phyloP scores from a whole-genome alignment of 1,140 invertebrate genomes.

The Cotesia glomerata region DNA sequence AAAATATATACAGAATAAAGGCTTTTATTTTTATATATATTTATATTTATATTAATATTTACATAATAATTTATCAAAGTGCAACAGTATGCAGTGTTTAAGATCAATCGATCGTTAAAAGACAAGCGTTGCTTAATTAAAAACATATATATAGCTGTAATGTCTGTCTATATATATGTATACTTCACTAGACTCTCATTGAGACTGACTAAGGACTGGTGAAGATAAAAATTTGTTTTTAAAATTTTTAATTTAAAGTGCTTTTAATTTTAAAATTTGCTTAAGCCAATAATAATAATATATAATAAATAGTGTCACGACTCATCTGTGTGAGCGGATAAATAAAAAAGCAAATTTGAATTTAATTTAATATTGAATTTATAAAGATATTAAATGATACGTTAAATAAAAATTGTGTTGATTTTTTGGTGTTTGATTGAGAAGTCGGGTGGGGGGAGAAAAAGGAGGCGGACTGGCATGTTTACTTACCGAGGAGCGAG shows the following conservation, averaged over 20 bases:
- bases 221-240: constrained; percentile 7
- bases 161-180: background rate
- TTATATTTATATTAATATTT: background rate
- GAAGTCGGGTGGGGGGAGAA: background rate
- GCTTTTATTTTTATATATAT: background rate
- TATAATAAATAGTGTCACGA: constrained; percentile 16
- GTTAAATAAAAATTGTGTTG: background rate
- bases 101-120: constrained; percentile 38
- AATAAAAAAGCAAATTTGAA: background rate
- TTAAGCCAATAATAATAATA: constrained; percentile 1
- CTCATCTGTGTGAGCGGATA: constrained; percentile 31
- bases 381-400: background rate
- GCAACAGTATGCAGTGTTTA: constrained; percentile 40
- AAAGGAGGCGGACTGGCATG: constrained; percentile 8
- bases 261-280: background rate
- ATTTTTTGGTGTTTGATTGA: background rate
- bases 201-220: constrained; percentile 28
- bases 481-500: constrained; percentile 84
- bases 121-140: constrained; percentile 13
- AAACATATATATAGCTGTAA: background rate
- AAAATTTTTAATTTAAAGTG: background rate
- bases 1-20: too few species aligned
- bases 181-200: constrained; percentile 26
- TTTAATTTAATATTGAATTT: background rate
- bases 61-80: constrained; percentile 2